These are phyloP conservation scores for Watsonalla binaria DNA, from an alignment of 2,888 invertebrate species.

Conservation along the genomic window DNA sequence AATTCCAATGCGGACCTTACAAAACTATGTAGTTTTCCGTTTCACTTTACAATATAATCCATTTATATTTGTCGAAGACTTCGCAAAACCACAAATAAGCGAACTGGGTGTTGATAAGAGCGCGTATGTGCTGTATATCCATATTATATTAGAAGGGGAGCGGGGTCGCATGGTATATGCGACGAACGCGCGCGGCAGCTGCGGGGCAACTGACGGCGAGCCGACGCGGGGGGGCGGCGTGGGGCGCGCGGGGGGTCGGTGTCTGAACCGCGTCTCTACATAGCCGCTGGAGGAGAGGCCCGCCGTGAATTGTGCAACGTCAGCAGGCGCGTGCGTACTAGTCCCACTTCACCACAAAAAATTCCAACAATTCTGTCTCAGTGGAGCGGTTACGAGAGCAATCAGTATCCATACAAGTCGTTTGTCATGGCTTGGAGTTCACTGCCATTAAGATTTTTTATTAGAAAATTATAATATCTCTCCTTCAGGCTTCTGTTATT, in stretches of 20 bases:
- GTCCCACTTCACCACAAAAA: slow-evolving; percentile 39
- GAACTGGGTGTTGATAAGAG: slow-evolving; percentile 70
- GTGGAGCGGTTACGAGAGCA: slow-evolving; percentile 31
- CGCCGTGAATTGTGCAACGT: slow-evolving; percentile 68
- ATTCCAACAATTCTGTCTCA: slow-evolving; percentile 18
- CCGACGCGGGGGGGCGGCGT: slow-evolving; percentile 25
- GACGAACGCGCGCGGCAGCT: slow-evolving; percentile 74
- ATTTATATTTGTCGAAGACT: slow-evolving; percentile 74
- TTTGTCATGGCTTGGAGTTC: no score
- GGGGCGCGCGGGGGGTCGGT: slow-evolving; percentile 30
- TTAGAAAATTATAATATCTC: no score
- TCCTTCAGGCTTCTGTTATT: no score
- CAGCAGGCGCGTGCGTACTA: slow-evolving; percentile 64
- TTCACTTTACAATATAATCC: slow-evolving; percentile 78
- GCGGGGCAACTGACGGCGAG: slow-evolving; percentile 63
- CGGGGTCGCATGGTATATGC: slow-evolving; percentile 70
- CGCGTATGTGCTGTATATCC: slow-evolving; percentile 74
- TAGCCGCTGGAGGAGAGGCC: slow-evolving; percentile 35
- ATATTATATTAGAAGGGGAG: slow-evolving; percentile 64
- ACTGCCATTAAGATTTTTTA: no score
- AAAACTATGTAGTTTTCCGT: slow-evolving; percentile 47
- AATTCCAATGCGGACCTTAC: slow-evolving; percentile 75
- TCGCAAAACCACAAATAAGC: slow-evolving; percentile 74
- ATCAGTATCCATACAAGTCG: slow-evolving; percentile 28
- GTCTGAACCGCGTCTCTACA: slow-evolving; percentile 62